Base-by-base conservation (phyloP, 2,113 vertebrate genomes). In the Spizaetus ornatus region DNA sequence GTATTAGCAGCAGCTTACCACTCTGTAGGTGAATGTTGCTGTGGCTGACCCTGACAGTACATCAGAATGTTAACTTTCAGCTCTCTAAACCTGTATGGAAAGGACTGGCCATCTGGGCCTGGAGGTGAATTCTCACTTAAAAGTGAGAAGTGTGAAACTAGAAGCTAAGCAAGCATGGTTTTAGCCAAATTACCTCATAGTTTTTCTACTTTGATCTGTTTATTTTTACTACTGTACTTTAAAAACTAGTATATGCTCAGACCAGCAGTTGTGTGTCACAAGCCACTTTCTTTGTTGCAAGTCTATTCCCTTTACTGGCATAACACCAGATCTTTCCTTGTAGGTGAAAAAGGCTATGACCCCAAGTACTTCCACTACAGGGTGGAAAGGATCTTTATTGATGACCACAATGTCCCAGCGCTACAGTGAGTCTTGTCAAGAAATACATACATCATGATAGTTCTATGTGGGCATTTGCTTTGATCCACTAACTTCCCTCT, bases 341-440 rank as follows among this genome's bases (percentile, higher is more conserved):
- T 84, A 99, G 99, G 99, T 98, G 99, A 99, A 95, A 99, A 98
- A 96, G 98, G 98, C 72, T 99, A 99, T 70, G 99, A 99, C 90
- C 98, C 99, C 8, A 97, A 98, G 91, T 95, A 98, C 96, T 99
- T 99, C 97, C 99, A 99, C 97, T 98, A 99, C 93, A 98, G 98
- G 82, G 99, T 99, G 31, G 98, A 98, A 76, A 98, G 99, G 53
- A 97, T 99, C 48, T 98, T 99, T 96, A 99, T 99, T 76, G 99
- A 99, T 67, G 99, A 99, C 95, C 99, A 99, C 89, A 99, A 99
- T 22, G 99, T 99, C 16, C 99, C 99, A 65, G 94, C 98, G 1
- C 86, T 99, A 50, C 98, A 97, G 99, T 99, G 96, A 99, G 99
- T 98, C 42, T 66, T 80, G 66, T 48, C 48, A 56, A 69, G 53